Conservation (phyloP, 1,140 invertebrate genomes). For the Rhizoglyphus robini region DNA sequence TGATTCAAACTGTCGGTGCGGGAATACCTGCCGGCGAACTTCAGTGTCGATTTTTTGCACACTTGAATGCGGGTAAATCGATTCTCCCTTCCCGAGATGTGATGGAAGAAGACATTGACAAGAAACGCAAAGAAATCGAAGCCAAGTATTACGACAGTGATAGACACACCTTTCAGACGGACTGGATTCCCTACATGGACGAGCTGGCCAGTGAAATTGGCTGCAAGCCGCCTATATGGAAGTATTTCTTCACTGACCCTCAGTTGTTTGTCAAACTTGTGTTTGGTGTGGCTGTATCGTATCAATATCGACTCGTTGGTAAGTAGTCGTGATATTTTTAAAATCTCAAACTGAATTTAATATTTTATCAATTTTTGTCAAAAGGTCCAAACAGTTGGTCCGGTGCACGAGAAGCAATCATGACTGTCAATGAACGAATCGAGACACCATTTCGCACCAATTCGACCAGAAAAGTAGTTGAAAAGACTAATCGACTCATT, state of each 20-base stretch:
- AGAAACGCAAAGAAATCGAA: conserved; percentile 28
- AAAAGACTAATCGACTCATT: too few relatives aligned
- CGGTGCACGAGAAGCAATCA: conserved; percentile 33
- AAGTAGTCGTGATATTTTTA: too few relatives aligned
- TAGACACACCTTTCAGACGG: conserved; percentile 38
- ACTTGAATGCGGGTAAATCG: conserved; percentile 15
- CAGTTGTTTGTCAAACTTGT: conserved; percentile 29
- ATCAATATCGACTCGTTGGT: conserved; percentile 33
- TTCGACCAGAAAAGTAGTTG: too few relatives aligned
- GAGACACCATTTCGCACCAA: conserved; percentile 24
- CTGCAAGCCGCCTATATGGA: conserved; percentile 31
- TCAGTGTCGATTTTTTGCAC: conserved; percentile 36
- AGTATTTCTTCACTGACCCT: conserved; percentile 32
- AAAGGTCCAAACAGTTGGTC: conserved; percentile 33
- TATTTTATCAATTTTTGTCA: too few relatives aligned
- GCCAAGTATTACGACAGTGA: conserved; percentile 30
- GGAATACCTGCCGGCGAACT: conserved; percentile 41
- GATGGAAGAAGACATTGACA: conserved; percentile 35
- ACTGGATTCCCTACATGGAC: conserved; percentile 33
- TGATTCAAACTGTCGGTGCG: conserved; percentile 39
- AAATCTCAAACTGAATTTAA: too few relatives aligned
- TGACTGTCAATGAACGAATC: conserved; percentile 27
- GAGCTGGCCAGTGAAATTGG: conserved; percentile 33
- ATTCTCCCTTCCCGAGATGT: conserved; percentile 26
- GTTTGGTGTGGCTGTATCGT: conserved; percentile 33